These are phyloP conservation scores for Ptilorrhoa leucosticta DNA, from an alignment of 2,113 vertebrate genomes.

Conservation along the genomic window DNA sequence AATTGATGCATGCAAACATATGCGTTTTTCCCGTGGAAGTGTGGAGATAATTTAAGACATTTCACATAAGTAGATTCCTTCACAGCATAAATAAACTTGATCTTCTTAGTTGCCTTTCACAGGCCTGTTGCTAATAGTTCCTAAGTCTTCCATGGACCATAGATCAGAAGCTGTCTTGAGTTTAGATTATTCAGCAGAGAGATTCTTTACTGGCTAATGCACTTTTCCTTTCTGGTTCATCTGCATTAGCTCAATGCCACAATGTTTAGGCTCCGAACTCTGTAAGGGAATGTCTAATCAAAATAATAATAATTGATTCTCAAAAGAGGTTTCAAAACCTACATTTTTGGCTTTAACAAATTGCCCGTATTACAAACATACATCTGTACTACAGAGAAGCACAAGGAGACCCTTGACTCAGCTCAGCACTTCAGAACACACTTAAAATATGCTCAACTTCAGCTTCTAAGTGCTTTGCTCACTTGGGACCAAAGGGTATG, in stretches of 20 bases:
- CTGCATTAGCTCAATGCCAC: slow-evolving; percentile 35
- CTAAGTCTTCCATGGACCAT: background rate
- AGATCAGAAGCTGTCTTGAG: slow-evolving; percentile 17
- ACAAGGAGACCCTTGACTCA: background rate
- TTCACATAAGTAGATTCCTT: background rate
- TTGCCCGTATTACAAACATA: background rate
- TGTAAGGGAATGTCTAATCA: slow-evolving; percentile 30
- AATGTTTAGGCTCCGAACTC: slow-evolving; percentile 15
- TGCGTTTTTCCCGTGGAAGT: background rate
- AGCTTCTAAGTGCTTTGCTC: slow-evolving; percentile 10
- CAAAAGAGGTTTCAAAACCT: background rate
- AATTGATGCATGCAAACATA: background rate
- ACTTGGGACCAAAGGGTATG: background rate
- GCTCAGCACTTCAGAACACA: background rate
- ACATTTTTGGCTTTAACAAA: background rate
- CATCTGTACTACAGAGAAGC: background rate
- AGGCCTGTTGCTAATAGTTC: background rate
- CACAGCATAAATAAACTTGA: background rate
- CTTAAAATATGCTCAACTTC: slow-evolving; percentile 1
- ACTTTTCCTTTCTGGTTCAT: slow-evolving; percentile 38
- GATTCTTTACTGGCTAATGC: background rate
- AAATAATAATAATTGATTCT: slow-evolving; percentile 51
- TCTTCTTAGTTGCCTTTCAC: slow-evolving; percentile 4
- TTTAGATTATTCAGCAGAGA: slow-evolving; percentile 23
- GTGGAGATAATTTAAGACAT: background rate